Conservation (phyloP, 2,113 vertebrate species). For the Pan paniscus region DNA sequence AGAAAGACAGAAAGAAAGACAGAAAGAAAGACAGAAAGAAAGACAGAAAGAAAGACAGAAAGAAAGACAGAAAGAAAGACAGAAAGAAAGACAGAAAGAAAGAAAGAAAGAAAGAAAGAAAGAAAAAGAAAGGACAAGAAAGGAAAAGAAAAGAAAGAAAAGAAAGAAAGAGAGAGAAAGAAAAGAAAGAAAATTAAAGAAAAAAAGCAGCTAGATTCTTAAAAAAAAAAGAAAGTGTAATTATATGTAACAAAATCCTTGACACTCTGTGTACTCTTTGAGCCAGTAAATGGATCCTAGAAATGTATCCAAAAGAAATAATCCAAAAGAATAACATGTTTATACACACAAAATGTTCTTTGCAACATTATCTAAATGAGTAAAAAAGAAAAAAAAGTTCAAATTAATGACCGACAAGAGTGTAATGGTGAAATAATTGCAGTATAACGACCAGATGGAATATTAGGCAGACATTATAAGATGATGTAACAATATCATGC, state of each 20-base stretch:
- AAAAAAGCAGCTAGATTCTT: not conserved
- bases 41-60: too few species aligned
- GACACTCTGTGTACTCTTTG: not conserved
- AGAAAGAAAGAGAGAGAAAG: too few species aligned
- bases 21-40: too few species aligned
- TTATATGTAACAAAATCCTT: not conserved
- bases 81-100: too few species aligned
- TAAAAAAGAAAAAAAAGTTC: not conserved
- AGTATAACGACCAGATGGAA: not conserved
- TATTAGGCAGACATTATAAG: not conserved
- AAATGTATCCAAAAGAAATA: conserved; percentile 26
- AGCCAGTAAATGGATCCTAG: not conserved
- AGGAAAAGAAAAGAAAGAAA: too few species aligned
- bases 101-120: too few species aligned
- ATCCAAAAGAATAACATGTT: not conserved
- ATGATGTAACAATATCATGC: not conserved
- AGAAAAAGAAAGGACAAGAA: too few species aligned
- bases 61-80: too few species aligned
- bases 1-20: too few species aligned
- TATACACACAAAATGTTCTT: not conserved
- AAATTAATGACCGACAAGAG: not conserved
- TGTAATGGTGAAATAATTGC: conserved; percentile 22
- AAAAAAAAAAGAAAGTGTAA: not conserved
- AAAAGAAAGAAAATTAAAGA: too few species aligned
- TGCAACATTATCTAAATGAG: not conserved